Evolutionary conservation across 2,797 vertebrate species (phyloP).

Genomic region (Danio aesculapii): DNA sequence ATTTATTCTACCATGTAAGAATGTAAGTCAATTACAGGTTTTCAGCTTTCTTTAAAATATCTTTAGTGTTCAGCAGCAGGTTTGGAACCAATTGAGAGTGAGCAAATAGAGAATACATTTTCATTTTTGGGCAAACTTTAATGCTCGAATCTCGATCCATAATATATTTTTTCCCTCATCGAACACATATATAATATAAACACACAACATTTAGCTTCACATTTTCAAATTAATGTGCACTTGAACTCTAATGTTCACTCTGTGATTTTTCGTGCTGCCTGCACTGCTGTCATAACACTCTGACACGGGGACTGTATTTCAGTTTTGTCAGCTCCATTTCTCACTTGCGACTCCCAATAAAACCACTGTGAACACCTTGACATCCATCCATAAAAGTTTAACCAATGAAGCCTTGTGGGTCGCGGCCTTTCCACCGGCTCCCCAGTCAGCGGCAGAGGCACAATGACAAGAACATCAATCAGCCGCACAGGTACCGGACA

Average conservation of each 20-base stretch:
- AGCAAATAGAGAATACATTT: too few species aligned
- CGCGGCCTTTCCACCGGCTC: slow-evolving; percentile 34
- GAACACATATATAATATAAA: slow-evolving; percentile 12
- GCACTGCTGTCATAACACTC: neutral
- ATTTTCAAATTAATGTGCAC: slow-evolving; percentile 16
- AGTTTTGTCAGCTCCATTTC: slow-evolving; percentile 34
- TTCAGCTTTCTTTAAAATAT: too few species aligned
- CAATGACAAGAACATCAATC: slow-evolving; percentile 48
- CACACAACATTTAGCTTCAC: neutral
- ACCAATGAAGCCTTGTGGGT: slow-evolving; percentile 42
- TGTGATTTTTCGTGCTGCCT: neutral
- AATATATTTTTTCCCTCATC: neutral
- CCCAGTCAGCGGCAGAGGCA: slow-evolving; percentile 39
- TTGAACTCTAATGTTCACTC: slow-evolving; percentile 23
- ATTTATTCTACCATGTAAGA: too few species aligned
- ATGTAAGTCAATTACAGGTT: too few species aligned
- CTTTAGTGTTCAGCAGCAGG: too few species aligned
- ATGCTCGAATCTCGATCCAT: too few species aligned
- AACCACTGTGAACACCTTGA: slow-evolving; percentile 39
- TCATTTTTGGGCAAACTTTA: too few species aligned
- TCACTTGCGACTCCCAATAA: slow-evolving; percentile 38
- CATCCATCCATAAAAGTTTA: slow-evolving; percentile 43
- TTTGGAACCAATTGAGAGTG: too few species aligned
- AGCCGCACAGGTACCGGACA: slow-evolving; percentile 29
- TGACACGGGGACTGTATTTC: neutral